Conservation (phyloP, 2,797 vertebrate species). For the Brotogeris chrysoptera region DNA sequence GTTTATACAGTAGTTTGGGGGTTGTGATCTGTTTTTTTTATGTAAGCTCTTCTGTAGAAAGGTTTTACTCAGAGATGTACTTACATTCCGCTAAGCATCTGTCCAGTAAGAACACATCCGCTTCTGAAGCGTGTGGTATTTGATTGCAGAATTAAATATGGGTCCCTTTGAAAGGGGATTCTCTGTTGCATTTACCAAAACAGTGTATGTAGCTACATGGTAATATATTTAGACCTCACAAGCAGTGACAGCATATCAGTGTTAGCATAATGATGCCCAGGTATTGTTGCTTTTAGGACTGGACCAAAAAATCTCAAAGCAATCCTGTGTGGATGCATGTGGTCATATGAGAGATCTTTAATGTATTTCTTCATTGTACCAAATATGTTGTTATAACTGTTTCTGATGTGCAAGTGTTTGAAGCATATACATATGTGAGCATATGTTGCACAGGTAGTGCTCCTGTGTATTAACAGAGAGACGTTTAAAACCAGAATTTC, state of each 20-base stretch:
- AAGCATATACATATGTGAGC: rapidly evolving
- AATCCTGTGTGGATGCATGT: not conserved
- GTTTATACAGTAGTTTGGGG: not conserved
- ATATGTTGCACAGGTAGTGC: not conserved
- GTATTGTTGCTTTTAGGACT: not conserved
- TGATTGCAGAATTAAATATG: not conserved
- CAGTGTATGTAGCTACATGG: not conserved
- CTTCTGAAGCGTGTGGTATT: not conserved
- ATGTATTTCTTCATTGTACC: not conserved
- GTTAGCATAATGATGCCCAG: not conserved
- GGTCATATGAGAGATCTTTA: not conserved
- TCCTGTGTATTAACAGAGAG: not conserved
- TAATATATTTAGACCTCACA: not conserved
- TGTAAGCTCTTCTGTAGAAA: not conserved
- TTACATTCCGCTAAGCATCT: not conserved
- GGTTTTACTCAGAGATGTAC: not conserved
- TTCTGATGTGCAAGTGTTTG: not conserved
- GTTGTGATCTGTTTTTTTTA: not conserved
- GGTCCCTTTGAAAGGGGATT: not conserved
- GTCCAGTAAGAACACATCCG: not conserved
- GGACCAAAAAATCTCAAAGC: not conserved
- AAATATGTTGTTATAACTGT: not conserved
- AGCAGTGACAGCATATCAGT: not conserved
- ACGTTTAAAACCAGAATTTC: not conserved
- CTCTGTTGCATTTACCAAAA: not conserved